Conservation (phyloP, 2,888 invertebrate genomes). For the Cancer borealis region DNA sequence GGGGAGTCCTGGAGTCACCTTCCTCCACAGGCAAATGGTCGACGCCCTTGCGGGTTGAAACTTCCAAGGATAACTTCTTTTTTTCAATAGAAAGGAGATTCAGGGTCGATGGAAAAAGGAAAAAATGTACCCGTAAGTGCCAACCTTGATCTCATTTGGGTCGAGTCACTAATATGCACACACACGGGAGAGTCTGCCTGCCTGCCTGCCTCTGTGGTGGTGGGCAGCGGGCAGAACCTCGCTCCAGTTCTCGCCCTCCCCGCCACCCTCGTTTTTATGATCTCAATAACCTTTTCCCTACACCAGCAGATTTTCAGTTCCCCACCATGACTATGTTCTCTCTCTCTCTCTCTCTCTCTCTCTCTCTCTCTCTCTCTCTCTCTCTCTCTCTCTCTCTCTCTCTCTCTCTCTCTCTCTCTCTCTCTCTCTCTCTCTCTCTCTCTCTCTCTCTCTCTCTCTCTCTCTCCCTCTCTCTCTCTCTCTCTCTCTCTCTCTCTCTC, state of each 20-base stretch:
- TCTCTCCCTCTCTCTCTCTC: conserved; percentile 38
- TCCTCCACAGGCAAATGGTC: neutral
- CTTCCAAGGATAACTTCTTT: neutral
- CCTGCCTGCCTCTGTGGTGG: neutral
- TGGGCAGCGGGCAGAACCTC: neutral
- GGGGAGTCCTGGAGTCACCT: neutral
- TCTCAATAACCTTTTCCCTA: conserved; percentile 48
- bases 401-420: conserved; percentile 52
- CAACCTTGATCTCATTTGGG: neutral
- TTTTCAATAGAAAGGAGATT: neutral
- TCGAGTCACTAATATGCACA: neutral
- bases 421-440: too few relatives aligned
- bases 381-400: conserved; percentile 52
- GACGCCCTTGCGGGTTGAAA: neutral
- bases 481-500: conserved; percentile 45
- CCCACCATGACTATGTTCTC: conserved; percentile 7
- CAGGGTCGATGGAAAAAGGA: neutral
- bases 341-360: conserved; percentile 50
- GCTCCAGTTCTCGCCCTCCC: neutral
- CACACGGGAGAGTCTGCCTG: neutral
- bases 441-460: too few relatives aligned
- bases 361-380: conserved; percentile 49
- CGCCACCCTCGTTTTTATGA: conserved; percentile 38
- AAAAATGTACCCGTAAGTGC: too few relatives aligned
- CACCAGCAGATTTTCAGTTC: conserved; percentile 43